These are phyloP conservation scores for Ceyx erithaca DNA, from an alignment of 2,797 vertebrate species.

Conservation along the genomic window DNA sequence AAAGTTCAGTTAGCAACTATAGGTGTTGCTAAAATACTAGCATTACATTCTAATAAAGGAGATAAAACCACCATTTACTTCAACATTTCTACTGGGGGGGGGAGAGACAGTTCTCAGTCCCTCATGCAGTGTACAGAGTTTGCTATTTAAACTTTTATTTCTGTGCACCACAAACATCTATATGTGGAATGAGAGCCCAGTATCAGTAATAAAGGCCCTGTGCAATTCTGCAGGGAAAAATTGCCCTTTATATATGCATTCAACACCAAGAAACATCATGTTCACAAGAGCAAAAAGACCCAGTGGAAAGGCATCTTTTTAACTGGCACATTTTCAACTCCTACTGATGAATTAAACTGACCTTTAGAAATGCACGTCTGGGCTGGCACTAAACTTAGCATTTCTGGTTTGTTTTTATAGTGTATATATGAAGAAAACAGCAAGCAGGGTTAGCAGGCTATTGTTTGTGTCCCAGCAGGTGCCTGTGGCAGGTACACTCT, in stretches of 20 bases:
- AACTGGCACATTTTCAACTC: conserved; percentile 28
- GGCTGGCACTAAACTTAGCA: background rate
- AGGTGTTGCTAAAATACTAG: background rate
- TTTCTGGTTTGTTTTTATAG: background rate
- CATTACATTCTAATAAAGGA: background rate
- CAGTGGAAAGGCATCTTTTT: conserved; percentile 26
- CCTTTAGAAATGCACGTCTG: conserved; percentile 31
- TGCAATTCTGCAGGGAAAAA: background rate
- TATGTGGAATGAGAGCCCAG: background rate
- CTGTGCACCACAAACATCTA: background rate
- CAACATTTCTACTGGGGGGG: background rate
- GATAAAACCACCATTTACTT: background rate
- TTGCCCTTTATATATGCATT: conserved; percentile 26
- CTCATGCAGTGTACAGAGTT: background rate
- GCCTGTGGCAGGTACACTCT: background rate
- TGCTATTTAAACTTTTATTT: background rate
- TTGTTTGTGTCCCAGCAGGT: conserved; percentile 16
- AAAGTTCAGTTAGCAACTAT: background rate
- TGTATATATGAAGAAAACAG: background rate
- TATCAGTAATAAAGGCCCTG: background rate
- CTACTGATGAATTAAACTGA: conserved; percentile 50
- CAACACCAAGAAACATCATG: conserved; percentile 13
- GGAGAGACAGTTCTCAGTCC: background rate
- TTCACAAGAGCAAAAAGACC: conserved; percentile 55
- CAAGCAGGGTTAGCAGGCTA: background rate